Evolutionary conservation across 1,140 invertebrate genomes (phyloP), one percentile per base, ranked within the genome.

Genomic region (Tenebrio molitor): DNA sequence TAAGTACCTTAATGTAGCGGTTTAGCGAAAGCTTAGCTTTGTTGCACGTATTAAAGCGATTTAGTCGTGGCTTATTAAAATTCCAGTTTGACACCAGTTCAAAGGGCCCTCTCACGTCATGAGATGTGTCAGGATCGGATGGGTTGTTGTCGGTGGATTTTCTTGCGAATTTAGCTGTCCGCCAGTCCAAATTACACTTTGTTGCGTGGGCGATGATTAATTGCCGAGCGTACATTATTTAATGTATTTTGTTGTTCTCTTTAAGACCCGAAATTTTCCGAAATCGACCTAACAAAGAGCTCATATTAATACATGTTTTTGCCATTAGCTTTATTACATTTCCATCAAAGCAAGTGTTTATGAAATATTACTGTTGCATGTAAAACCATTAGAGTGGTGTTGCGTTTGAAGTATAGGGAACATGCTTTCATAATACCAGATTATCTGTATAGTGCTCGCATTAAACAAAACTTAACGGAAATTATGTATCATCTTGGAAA

Each of bases 1-100:
- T 58, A 29, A 58, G 50, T 58, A 29, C 50, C 12, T 58, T 34
- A 58, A 58, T 58, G 50, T 58, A 58, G 50, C 50, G 50, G 46
- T 53, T 53, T 23, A 23, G 25, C 8, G 8, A 29, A 29, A 8
- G 46, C 46, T 25, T 23, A 12, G 17, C 46, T 53, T 53, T 53
- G 21, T 8, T 53, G 36, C 8, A 19, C 7, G 19, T 10, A 23
- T 19, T 53, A 23, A 53, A 23, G 7, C 19, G 50, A 15, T 58
- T 53, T 53, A 25, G 23, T 19, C 50, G n/a, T n/a, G n/a, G n/a
- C n/a, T n/a, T n/a, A n/a, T n/a, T n/a, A n/a, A n/a, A n/a, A n/a
- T n/a, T n/a, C n/a, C n/a, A n/a, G n/a, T n/a, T n/a, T n/a, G n/a
- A n/a, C n/a, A n/a, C n/a, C n/a, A n/a, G n/a, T n/a, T n/a, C n/a